Evolutionary conservation across 2,888 invertebrate species (phyloP), one percentile per base, ranked within the genome.

Genomic region (Rhagium mordax): DNA sequence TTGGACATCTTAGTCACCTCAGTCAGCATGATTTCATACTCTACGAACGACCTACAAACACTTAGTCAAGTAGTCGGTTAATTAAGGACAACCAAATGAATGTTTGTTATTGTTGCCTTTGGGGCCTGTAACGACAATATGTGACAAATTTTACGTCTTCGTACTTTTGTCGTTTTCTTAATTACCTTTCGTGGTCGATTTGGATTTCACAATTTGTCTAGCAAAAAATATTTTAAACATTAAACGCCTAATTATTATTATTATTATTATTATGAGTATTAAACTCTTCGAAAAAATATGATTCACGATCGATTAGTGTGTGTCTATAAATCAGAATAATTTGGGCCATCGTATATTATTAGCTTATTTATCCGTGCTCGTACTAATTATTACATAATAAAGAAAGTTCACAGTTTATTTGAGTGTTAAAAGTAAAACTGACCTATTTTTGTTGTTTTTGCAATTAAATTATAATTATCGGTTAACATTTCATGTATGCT

Each of bases 321-420:
- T 16, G n/a, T 29, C 15, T 7, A 59, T 15, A 57, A 59, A 59
- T 59, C 7, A 16, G 18, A 59, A 33, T 59, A 59, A 59, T 59
- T 59, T 59, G 59, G 59, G 59, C 59, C 59, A 59, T 41, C 41
- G 41, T 41, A 41, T 41, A 41, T 41, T 41, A 41, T 41, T 33
- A 18, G n/a, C 21, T 55, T 55, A 24, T 55, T 55, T n/a, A 55
- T 59, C 18, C 33, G 18, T 51, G 18, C 51, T 33, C 33, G 29
- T 59, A 24, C 33, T 33, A 29, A 59, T 33, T 16, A 33, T 59
- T 59, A 33, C 59, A 33, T 16, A 59, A 59, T 59, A 59, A 59
- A 59, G 59, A 59, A 59, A 59, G 59, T 59, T 59, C 59, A 33
- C 59, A 59, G 16, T 59, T 59, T 59, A 33, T 59, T 59, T 33